Evolutionary conservation across 2,113 vertebrate species (phyloP).

Genomic region (Neolamprologus longior): DNA sequence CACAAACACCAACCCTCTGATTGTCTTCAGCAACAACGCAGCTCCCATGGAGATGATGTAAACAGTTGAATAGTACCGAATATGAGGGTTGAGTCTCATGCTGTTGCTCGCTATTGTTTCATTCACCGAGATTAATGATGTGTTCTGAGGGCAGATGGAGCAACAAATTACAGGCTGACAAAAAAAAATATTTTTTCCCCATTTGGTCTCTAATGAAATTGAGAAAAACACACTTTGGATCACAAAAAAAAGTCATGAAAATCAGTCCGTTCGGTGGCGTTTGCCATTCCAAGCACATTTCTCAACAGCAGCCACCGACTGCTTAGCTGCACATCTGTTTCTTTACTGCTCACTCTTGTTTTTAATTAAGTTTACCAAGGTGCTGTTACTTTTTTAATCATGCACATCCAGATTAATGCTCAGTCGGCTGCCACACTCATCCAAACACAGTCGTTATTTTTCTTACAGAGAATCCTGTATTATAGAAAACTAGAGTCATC

Average conservation of each 20-base stretch:
- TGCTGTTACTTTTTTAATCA: conserved; percentile 58
- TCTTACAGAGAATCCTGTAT: neutral
- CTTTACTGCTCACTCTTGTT: conserved; percentile 36
- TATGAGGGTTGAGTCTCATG: conserved; percentile 76
- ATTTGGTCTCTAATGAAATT: conserved; percentile 33
- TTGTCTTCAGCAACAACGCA: conserved; percentile 69
- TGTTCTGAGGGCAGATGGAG: conserved; percentile 69
- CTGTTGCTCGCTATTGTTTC: conserved; percentile 61
- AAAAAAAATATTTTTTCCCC: neutral
- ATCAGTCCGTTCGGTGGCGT: conserved; percentile 11
- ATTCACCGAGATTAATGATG: conserved; percentile 66
- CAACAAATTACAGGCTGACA: conserved; percentile 43
- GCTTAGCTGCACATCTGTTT: conserved; percentile 61
- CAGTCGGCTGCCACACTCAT: conserved; percentile 17
- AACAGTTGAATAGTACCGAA: conserved; percentile 70
- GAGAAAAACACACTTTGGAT: conserved; percentile 11
- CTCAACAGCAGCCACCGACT: conserved; percentile 33
- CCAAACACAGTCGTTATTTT: conserved; percentile 26
- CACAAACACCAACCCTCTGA: conserved; percentile 73
- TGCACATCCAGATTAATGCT: conserved; percentile 57
- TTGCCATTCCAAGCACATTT: conserved; percentile 51
- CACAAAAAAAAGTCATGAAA: neutral
- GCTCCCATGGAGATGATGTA: conserved; percentile 72
- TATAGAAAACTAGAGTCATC: neutral
- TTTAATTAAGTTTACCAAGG: conserved; percentile 66